A percentile compares a stretch with the other conserved stretches of the same genome.
Conservation (phyloP, 2,797 vertebrate species). For the Dendrocincla fuliginosa region DNA sequence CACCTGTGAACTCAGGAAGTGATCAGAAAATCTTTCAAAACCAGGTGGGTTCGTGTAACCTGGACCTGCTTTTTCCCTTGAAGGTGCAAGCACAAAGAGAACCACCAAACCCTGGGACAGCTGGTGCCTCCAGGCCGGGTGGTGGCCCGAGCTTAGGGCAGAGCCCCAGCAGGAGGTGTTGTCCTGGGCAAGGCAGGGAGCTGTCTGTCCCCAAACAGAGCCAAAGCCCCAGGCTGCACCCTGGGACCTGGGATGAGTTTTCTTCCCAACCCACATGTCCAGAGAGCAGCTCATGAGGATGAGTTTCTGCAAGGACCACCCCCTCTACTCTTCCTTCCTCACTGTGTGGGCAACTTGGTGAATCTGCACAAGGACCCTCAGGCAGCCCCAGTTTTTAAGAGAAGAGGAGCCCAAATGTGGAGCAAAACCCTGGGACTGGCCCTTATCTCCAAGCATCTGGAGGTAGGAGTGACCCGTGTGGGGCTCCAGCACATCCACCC, state of each 20-base stretch:
- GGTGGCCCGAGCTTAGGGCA: fast-evolving
- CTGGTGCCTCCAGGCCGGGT: not conserved
- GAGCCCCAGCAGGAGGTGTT: not conserved
- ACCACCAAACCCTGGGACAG: not conserved
- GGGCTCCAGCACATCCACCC: not conserved
- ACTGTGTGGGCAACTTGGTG: not conserved
- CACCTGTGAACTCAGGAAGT: not conserved
- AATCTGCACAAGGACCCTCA: not conserved
- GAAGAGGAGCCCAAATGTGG: not conserved
- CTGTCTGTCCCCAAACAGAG: no score
- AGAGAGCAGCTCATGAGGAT: not conserved
- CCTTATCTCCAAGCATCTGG: not conserved
- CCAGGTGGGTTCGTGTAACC: slow-evolving; percentile 48
- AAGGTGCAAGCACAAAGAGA: not conserved
- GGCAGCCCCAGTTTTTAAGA: not conserved
- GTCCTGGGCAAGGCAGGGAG: not conserved
- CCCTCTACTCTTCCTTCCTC: not conserved
- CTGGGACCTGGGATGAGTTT: not conserved
- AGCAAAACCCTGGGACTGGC: not conserved
- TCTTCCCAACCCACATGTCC: not conserved
- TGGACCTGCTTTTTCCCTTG: slow-evolving; percentile 13
- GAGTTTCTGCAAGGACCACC: not conserved
- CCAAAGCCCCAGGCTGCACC: not conserved
- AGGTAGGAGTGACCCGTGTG: not conserved
- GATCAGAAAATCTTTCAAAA: not conserved